Evolutionary conservation across 2,797 vertebrate genomes (phyloP), one percentile per base, ranked within the genome.

Genomic region (Alca torda): DNA sequence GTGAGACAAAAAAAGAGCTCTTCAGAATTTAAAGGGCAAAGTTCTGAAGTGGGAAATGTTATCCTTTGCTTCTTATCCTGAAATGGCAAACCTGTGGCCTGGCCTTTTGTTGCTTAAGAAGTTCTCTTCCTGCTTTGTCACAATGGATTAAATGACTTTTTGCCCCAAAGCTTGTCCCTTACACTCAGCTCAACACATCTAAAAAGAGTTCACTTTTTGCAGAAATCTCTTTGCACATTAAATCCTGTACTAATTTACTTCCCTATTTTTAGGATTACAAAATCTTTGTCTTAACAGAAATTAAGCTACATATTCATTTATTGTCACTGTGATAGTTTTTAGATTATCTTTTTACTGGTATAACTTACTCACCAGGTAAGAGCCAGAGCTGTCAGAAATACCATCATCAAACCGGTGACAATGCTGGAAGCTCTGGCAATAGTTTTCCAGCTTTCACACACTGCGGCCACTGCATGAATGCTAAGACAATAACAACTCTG

Each of bases 31-130:
- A 93, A 90, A 93, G 69, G 80, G 57, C 88, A 93, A 94, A 86
- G 76, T 90, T 91, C 79, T 94, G 77, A 93, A 90, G 65, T 16
- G n/a, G 63, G 72, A 95, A 78, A 90, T 81, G 65, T 84, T 95
- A 91, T 81, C 64, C 37, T 86, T 93, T 90, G n/a, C 50, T 86
- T 93, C 83, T 78, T 78, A 88, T 77, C 26, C 59, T 72, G 80
- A 96, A 97, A 96, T 90, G 85, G 61, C 90, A 95, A 94, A 90
- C 18, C 10, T 78, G n/a, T 86, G 76, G 11, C 73, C 61, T 96
- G 83, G 69, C 76, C 85, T 94, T 87, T 91, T 78, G 61, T 76
- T 88, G 46, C 39, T 86, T 90, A 88, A 84, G 87, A 87, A 94
- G 77, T 81, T 81, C 50, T 93, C 76, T 93, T 90, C 53, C 50